phyloP scores from a whole-genome alignment of 2,888 invertebrate species.

The Isotomurus palustris region DNA sequence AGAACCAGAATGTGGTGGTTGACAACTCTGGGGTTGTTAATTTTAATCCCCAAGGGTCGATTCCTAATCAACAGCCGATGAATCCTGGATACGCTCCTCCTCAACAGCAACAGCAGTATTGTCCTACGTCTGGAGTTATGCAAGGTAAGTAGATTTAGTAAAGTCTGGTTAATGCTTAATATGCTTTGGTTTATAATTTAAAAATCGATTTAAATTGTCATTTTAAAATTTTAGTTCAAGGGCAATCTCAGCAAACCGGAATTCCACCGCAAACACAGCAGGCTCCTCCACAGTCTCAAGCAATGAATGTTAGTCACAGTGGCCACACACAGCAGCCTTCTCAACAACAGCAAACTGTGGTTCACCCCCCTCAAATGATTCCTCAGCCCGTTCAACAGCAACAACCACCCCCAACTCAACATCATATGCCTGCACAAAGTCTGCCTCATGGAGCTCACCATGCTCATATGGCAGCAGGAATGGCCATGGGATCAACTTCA shows the following conservation, averaged over 20 bases:
- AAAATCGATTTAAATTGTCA: background rate
- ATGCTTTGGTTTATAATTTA: background rate
- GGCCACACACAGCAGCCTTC: too few relatives aligned
- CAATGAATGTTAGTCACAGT: too few relatives aligned
- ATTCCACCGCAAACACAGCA: constrained; percentile 20
- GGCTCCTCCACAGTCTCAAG: constrained; percentile 16
- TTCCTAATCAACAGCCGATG: too few relatives aligned
- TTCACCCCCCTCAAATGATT: constrained; percentile 5
- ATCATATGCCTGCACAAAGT: constrained; percentile 43
- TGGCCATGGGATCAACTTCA: constrained; percentile 41
- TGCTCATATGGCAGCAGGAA: constrained; percentile 29
- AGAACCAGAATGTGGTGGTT: constrained; percentile 11
- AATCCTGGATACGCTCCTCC: too few relatives aligned
- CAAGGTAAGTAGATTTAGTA: constrained; percentile 8
- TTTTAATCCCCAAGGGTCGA: too few relatives aligned
- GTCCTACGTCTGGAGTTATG: constrained; percentile 2
- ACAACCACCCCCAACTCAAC: constrained; percentile 16
- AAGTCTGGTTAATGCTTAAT: background rate
- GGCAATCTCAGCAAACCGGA: constrained; percentile 22
- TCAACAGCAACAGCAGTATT: constrained; percentile 26
- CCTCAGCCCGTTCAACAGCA: constrained; percentile 16
- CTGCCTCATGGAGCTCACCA: constrained; percentile 36
- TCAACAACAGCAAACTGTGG: background rate
- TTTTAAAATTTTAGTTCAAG: constrained; percentile 4
- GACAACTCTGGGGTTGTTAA: constrained; percentile 10